Evolutionary conservation across 1,140 invertebrate species (phyloP), one percentile per base, ranked within the genome.

Genomic region (Solenopsis fugax): DNA sequence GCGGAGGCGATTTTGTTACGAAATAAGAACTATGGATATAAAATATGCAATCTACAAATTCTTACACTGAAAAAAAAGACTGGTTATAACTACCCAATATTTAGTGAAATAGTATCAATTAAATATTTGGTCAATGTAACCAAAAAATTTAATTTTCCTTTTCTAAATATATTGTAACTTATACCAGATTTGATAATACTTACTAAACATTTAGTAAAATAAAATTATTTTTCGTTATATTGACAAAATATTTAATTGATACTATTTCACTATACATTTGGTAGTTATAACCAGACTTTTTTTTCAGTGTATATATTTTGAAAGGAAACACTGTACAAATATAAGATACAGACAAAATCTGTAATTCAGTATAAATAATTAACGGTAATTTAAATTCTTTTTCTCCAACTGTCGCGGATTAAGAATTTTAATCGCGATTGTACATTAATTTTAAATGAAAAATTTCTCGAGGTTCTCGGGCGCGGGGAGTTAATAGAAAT

Each of bases 361-460:
- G 13, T 16, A 9, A 34, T 54, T 54, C 16, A 13, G 18, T 34
- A 41, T 21, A 12, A 1, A 29, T 34, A 54, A 72, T 54, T 29
- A 52, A 72, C 0, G 48, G 10, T 18, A 52, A 72, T 73, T 69
- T 1, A 16, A 69, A 69, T 24, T 13, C 24, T 50, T 67, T 18
- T 67, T 48, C 3, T 50, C 13, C 2, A 5, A 2, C 16, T n/a
- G 34, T 65, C 12, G 13, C 41, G 21, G 12, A 69, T 48, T 69
- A 48, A 69, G n/a, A 69, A 48, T 60, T 62, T 77, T 48, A 13
- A 45, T 48, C 37, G 24, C 41, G 21, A 48, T n/a, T 37, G 10
- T n/a, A 37, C 29, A n/a, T 69, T 65, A 50, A 13, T 50, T 81
- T 80, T 80, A 54, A 5, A 80, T 52, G 16, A 81, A 45, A 81